Evolutionary conservation across 2,888 invertebrate species (phyloP), one percentile per base, ranked within the genome.

Genomic region (Leptinotarsa rubiginosa): DNA sequence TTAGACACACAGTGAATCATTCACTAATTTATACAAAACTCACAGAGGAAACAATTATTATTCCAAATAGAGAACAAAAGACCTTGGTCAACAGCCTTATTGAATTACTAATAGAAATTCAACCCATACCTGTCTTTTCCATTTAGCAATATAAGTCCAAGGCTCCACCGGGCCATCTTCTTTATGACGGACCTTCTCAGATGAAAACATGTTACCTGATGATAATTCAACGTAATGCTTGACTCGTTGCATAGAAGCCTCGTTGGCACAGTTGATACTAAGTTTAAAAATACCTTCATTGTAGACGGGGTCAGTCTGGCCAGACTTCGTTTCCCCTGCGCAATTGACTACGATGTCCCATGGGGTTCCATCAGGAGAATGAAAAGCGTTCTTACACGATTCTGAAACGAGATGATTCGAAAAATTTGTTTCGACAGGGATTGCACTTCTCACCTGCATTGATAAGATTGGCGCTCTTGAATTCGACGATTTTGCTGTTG

Each of bases 381-480:
- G 89, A 84, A 96, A 93, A 0, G 94, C 96, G 84, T 91, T 91
- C 82, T 94, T 92, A 85, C 96, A 96, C 83, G 96, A 96, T 80
- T 91, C 96, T 96, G 87, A 5, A 89, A 88, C 49, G 65, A 73
- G 1, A 56, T 5, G 4, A 15, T 22, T 22, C 3, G 15, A 13
- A 56, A 56, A 12, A 13, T 3, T 25, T 13, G 3, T 15, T 56
- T 5, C 1, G 1, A 4, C 13, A 56, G 25, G 4, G 16, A 22
- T 22, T 66, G 16, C 4, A 47, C 47, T 50, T n/a, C 54, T 90
- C 90, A 97, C 97, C 93, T 89, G 92, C 89, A 89, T 95, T 96
- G 78, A 97, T 97, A 78, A 97, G 91, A 89, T 97, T 97, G 70
- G 96, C 95, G 89, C 97, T 97, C 88, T 92, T 93, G 87, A 97